A percentile compares a stretch with the other conserved stretches of the same genome.
Conservation (phyloP, 1,140 invertebrate species). For the Chironomus tepperi region DNA sequence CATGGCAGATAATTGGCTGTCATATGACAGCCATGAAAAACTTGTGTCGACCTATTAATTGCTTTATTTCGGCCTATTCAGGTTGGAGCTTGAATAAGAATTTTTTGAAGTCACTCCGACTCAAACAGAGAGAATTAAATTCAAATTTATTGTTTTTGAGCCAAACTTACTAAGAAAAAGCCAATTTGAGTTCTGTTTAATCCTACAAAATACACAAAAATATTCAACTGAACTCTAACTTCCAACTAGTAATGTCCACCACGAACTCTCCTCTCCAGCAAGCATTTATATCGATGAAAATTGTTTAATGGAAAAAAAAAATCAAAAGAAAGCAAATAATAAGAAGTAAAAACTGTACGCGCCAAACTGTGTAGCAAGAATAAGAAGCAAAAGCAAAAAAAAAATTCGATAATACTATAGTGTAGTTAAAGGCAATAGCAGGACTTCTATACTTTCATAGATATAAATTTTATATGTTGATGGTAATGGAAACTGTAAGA, state of each 20-base stretch:
- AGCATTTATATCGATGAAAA: not conserved
- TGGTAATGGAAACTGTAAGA: conserved; percentile 22
- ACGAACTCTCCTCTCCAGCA: too few relatives aligned
- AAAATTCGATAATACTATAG: conserved; percentile 10
- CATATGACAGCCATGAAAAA: too few relatives aligned
- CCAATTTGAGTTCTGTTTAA: too few relatives aligned
- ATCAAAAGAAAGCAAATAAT: not conserved
- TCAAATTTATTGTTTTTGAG: too few relatives aligned
- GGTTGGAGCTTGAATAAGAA: too few relatives aligned
- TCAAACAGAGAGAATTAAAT: too few relatives aligned
- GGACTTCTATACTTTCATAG: not conserved
- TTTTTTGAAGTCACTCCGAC: too few relatives aligned
- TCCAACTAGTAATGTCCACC: too few relatives aligned
- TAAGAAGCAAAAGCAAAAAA: not conserved
- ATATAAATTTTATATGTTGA: conserved; percentile 24
- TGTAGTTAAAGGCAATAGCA: conserved; percentile 5
- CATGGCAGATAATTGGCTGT: too few relatives aligned
- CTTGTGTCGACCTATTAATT: too few relatives aligned
- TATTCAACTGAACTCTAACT: not conserved
- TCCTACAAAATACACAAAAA: not conserved
- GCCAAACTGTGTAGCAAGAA: not conserved
- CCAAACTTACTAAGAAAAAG: too few relatives aligned
- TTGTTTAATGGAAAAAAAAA: conserved; percentile 20
- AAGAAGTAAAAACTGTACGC: conserved; percentile 1
- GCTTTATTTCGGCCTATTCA: too few relatives aligned